Conservation (phyloP, 2,113 vertebrate genomes). For the Corythaixoides concolor region DNA sequence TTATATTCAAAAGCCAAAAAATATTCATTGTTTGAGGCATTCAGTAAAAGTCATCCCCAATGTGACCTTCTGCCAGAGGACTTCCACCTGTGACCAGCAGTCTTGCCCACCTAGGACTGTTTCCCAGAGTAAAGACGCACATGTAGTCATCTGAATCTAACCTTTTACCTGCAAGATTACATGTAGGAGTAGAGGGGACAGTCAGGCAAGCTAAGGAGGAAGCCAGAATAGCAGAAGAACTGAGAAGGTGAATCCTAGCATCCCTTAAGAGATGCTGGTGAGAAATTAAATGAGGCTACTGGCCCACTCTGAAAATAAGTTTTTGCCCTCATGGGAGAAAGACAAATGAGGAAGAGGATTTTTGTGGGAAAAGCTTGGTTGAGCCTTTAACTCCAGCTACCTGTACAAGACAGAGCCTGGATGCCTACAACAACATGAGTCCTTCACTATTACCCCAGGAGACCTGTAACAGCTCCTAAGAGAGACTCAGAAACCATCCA, state of each 20-base stretch:
- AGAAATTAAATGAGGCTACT: neutral
- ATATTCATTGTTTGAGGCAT: neutral
- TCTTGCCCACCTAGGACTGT: neutral
- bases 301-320: neutral
- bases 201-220: neutral
- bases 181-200: neutral
- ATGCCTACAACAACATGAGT: fast-evolving
- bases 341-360: neutral
- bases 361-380: neutral
- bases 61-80: neutral
- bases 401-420: neutral
- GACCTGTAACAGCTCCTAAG: neutral
- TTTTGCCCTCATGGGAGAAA: neutral
- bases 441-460: neutral
- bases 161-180: neutral
- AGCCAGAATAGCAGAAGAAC: neutral
- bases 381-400: neutral
- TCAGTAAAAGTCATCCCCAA: neutral
- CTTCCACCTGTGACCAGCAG: neutral
- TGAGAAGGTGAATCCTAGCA: neutral
- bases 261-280: neutral
- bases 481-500: neutral
- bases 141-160: neutral
- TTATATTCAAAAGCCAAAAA: neutral
- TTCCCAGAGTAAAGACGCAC: neutral